A percentile compares a stretch with the other conserved stretches of the same genome.
Evolutionary conservation across 2,113 vertebrate species (phyloP).

Genomic region (Pleuronectes platessa): DNA sequence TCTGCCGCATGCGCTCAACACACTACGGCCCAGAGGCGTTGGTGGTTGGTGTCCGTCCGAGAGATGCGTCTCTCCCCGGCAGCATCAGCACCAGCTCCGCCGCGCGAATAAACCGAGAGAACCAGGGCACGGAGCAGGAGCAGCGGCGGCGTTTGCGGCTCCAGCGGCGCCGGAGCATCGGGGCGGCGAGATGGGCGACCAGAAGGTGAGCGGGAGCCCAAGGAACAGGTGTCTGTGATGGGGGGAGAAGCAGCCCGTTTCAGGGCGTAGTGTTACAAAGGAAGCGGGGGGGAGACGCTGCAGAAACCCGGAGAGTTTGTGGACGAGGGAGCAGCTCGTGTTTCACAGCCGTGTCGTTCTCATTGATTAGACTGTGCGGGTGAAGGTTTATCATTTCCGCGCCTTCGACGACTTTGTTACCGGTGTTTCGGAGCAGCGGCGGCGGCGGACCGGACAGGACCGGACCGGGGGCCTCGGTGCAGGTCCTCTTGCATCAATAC

Average conservation of each 20-base stretch:
- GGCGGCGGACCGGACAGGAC: not conserved
- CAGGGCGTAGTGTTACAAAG: constrained; percentile 77
- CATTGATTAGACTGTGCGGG: not conserved
- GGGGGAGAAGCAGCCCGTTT: constrained; percentile 37
- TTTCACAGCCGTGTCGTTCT: not conserved
- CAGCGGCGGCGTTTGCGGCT: constrained; percentile 23
- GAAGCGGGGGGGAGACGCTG: constrained; percentile 43
- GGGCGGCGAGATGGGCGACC: constrained; percentile 79
- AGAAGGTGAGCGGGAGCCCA: constrained; percentile 78
- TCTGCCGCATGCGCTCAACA: constrained; percentile 67
- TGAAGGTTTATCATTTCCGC: not conserved
- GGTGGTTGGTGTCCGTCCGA: constrained; percentile 66
- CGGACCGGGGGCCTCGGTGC: constrained; percentile 38
- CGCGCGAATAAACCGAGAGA: constrained; percentile 34
- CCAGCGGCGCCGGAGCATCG: constrained; percentile 37
- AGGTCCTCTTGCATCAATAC: constrained; percentile 50
- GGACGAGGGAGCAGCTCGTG: constrained; percentile 12
- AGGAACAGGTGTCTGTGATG: constrained; percentile 72
- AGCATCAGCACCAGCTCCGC: constrained; percentile 81
- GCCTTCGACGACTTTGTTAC: not conserved
- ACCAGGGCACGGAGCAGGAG: constrained; percentile 23
- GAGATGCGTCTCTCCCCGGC: constrained; percentile 77
- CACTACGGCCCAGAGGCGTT: constrained; percentile 72
- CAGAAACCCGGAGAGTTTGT: constrained; percentile 33
- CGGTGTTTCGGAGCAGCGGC: not conserved